These are phyloP conservation scores for Ophion obscuratus DNA, from an alignment of 2,888 invertebrate species.

Conservation along the genomic window DNA sequence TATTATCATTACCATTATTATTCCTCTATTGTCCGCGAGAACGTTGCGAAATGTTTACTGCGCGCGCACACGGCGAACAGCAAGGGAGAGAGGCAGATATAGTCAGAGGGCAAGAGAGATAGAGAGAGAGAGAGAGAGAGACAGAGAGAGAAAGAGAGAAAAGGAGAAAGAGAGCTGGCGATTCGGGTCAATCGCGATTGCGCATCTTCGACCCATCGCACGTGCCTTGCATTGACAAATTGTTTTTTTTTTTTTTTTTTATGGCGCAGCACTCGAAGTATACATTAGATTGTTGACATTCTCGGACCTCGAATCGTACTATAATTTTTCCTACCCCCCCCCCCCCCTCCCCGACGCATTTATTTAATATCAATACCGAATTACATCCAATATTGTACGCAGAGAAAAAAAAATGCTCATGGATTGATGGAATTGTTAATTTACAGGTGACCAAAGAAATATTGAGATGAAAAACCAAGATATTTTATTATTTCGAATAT, in stretches of 20 bases:
- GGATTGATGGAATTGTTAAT: no score
- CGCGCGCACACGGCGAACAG: background rate
- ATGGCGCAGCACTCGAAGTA: background rate
- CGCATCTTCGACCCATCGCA: slow-evolving; percentile 76
- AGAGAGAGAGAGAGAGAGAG: background rate
- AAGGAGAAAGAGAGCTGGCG: slow-evolving; percentile 12
- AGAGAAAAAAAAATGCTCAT: no score
- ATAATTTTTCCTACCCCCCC: background rate
- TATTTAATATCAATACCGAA: no score
- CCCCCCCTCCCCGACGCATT: no score
- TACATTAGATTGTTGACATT: slow-evolving; percentile 1
- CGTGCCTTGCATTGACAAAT: slow-evolving; percentile 74
- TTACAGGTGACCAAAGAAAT: no score
- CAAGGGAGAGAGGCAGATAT: background rate
- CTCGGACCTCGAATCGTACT: background rate
- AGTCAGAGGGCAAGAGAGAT: background rate
- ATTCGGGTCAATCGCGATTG: slow-evolving; percentile 73
- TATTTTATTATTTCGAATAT: no score
- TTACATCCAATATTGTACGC: no score
- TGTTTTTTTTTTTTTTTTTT: slow-evolving; percentile 32
- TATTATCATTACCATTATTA: slow-evolving; percentile 1
- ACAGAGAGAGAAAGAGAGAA: background rate
- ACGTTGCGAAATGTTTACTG: background rate
- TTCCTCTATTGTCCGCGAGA: background rate
- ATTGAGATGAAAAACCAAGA: no score